These are phyloP conservation scores for Idaea aversata DNA, from an alignment of 2,888 invertebrate genomes.

Conservation along the genomic window DNA sequence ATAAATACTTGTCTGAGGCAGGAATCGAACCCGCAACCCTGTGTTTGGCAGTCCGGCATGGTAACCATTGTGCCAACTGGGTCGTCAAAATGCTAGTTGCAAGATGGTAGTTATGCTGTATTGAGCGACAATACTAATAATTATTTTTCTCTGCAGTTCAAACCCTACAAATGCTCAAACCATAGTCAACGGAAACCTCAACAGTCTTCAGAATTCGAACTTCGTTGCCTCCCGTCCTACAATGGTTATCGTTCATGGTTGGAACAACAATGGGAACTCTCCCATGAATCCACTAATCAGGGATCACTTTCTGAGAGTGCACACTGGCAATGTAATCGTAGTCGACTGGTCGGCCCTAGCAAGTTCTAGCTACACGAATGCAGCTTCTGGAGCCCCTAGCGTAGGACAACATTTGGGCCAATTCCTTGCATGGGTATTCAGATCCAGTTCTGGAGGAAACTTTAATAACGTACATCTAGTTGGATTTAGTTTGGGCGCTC, in stretches of 20 bases:
- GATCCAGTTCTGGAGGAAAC: constrained; percentile 52
- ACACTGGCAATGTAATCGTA: constrained; percentile 55
- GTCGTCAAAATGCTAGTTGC: no score
- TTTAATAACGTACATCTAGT: constrained; percentile 62
- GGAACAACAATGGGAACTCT: constrained; percentile 54
- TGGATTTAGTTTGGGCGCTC: constrained; percentile 69
- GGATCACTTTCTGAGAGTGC: constrained; percentile 49
- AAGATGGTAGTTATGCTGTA: no score
- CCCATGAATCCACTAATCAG: constrained; percentile 46
- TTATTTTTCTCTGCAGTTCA: constrained; percentile 32
- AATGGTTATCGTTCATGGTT: constrained; percentile 60
- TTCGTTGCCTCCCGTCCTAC: constrained; percentile 42
- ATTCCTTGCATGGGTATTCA: constrained; percentile 52
- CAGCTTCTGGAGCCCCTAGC: constrained; percentile 44
- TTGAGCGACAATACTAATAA: neutral
- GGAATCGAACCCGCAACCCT: no score
- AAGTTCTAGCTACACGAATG: constrained; percentile 38
- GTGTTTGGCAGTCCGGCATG: no score
- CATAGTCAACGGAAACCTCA: constrained; percentile 45
- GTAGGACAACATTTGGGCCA: constrained; percentile 55
- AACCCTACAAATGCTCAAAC: constrained; percentile 44
- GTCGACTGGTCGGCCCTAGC: constrained; percentile 56
- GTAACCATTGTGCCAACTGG: no score
- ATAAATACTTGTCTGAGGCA: no score
- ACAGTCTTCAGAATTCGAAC: constrained; percentile 44